Base-by-base conservation (phyloP, 2,888 invertebrate species). In the Dicyrtomina minuta region DNA sequence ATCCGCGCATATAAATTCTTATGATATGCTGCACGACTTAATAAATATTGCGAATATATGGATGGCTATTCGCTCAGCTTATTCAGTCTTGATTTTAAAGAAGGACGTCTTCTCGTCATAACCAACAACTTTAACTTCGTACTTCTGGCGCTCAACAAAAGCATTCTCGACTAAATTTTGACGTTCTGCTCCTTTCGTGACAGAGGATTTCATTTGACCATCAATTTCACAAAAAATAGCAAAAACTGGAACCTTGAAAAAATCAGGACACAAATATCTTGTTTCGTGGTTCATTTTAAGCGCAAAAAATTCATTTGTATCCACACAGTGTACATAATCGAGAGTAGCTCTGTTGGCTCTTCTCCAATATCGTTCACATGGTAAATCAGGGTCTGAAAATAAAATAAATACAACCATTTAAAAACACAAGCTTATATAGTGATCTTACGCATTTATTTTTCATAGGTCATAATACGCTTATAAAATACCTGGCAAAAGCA, bases 171-270 rank as follows among this genome's bases (percentile, higher is more conserved):
- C 26, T 4, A n/a, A 24, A 6, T 26, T 2, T 24, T 55, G 27
- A 8, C 22, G 1, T 10, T 15, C 17, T 27, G 39, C n/a, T n/a
- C 15, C 5, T 10, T 3, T 5, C 33, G 3, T 33, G 4, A 5
- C 33, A 33, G 33, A 33, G 3, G 33, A 33, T 8, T 33, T 33
- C 33, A 33, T 3, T 3, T 33, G 33, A 33, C 8, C 33, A 33
- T 5, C 33, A 33, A 33, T 8, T 33, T 33, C 15, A 46, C 61
- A 61, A 1, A 3, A 5, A 17, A 61, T 44, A 10, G 46, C 46
- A 12, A 61, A 26, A 46, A n/a, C 2, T 2, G 61, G 61, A 0
- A 61, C 24, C 43, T 61, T 61, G 3, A 61, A 27, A 17, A 61
- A 61, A 8, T 61, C 61, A 3, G 46, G 61, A 22, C 46, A 26